phyloP scores from a whole-genome alignment of 2,888 invertebrate species.

The Omphaloscelis lunosa region DNA sequence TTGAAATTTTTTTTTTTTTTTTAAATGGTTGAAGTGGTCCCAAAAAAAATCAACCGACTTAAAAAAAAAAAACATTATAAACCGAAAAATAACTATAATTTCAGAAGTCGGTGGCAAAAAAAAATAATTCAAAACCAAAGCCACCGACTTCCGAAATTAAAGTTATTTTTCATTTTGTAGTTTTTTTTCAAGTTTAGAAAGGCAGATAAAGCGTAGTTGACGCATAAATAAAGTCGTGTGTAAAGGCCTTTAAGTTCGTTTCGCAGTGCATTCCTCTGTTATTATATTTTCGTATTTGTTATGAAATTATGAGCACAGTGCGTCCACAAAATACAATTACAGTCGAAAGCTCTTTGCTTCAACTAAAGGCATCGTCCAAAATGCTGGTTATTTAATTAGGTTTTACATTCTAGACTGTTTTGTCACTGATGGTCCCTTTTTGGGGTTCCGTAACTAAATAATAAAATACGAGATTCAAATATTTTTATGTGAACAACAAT shows the following conservation, averaged over 20 bases:
- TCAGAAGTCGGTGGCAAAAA: too few relatives aligned
- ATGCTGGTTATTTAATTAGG: constrained; percentile 31
- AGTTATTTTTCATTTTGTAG: too few relatives aligned
- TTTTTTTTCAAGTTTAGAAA: not conserved
- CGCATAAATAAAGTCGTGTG: not conserved
- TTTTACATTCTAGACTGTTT: constrained; percentile 7
- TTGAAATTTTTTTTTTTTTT: too few relatives aligned
- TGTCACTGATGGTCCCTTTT: not conserved
- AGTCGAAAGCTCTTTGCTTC: constrained; percentile 38
- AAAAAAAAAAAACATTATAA: too few relatives aligned
- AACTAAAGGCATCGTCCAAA: constrained; percentile 42
- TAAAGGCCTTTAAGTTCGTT: not conserved
- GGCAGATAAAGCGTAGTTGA: not conserved
- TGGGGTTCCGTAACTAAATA: not conserved
- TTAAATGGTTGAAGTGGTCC: too few relatives aligned
- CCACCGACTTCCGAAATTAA: too few relatives aligned
- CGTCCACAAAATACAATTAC: constrained; percentile 60
- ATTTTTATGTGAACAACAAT: not conserved
- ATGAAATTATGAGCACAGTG: constrained; percentile 54
- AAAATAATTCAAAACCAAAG: too few relatives aligned
- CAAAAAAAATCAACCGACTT: too few relatives aligned
- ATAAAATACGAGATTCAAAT: not conserved
- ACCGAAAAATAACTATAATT: too few relatives aligned
- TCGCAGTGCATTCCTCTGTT: constrained; percentile 23
- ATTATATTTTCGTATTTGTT: constrained; percentile 49